Evolutionary conservation across 2,888 invertebrate genomes (phyloP).

Genomic region (Quadriops clusia): DNA sequence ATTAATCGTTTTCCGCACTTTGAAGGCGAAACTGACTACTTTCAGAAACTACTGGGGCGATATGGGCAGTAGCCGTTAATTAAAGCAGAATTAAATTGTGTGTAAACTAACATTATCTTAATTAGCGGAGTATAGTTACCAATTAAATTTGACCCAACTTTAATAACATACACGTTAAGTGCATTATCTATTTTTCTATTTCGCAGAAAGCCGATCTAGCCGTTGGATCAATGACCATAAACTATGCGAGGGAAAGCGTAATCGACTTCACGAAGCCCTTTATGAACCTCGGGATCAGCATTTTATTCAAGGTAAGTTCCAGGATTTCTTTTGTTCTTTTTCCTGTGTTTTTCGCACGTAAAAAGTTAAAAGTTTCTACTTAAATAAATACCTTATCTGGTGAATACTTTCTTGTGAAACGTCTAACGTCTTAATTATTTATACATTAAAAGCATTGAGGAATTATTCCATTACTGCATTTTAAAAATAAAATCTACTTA

Average conservation of each 20-base stretch:
- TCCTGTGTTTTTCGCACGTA: not conserved
- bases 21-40: not conserved
- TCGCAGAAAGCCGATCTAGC: slow-evolving; percentile 87
- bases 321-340: slow-evolving; percentile 1
- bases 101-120: too few relatives aligned
- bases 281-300: slow-evolving; percentile 95
- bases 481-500: too few relatives aligned
- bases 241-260: slow-evolving; percentile 86
- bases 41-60: too few relatives aligned
- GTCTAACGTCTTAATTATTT: too few relatives aligned
- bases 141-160: too few relatives aligned
- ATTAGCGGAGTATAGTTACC: too few relatives aligned
- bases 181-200: slow-evolving; percentile 14
- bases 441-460: too few relatives aligned
- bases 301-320: slow-evolving; percentile 73
- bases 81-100: too few relatives aligned
- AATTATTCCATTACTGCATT: too few relatives aligned
- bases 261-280: slow-evolving; percentile 98
- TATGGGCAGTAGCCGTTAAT: too few relatives aligned
- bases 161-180: too few relatives aligned
- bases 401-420: too few relatives aligned
- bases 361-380: slow-evolving; percentile 3
- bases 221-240: slow-evolving; percentile 95
- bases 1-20: slow-evolving; percentile 1
- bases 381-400: not conserved